A percentile compares a stretch with the other conserved stretches of the same genome.
These are phyloP conservation scores for Cottus gobio DNA, from an alignment of 2,113 vertebrate genomes.

Conservation along the genomic window DNA sequence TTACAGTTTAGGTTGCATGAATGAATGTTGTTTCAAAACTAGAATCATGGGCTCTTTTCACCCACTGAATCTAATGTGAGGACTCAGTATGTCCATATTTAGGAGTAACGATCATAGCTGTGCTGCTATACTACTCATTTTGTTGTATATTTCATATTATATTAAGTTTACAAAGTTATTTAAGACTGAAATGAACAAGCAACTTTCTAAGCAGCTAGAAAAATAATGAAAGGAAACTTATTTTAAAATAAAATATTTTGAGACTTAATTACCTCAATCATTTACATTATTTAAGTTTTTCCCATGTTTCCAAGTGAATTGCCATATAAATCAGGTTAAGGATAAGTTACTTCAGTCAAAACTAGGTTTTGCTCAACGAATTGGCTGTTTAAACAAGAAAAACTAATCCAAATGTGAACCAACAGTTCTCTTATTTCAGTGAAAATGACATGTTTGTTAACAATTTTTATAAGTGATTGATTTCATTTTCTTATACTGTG, in stretches of 20 bases:
- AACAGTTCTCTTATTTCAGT: too few relatives aligned
- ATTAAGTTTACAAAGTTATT: background rate
- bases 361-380: background rate
- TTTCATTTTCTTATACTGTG: background rate
- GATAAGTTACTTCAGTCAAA: background rate
- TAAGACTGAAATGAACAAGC: background rate
- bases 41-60: background rate
- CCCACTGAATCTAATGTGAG: background rate
- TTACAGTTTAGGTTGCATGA: background rate
- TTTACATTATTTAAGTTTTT: background rate
- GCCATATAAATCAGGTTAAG: background rate
- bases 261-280: background rate
- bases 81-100: background rate
- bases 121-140: background rate
- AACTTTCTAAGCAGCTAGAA: background rate
- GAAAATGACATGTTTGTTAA: too few relatives aligned
- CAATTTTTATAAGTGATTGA: background rate
- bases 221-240: background rate
- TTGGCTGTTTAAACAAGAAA: background rate
- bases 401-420: background rate
- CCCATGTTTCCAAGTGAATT: background rate
- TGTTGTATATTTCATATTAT: background rate
- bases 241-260: background rate
- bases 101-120: background rate
- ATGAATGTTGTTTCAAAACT: too few relatives aligned